A percentile compares a stretch with the other conserved stretches of the same genome.
phyloP scores from a whole-genome alignment of 2,797 vertebrate species.

The Pseudocheirus occidentalis region DNA sequence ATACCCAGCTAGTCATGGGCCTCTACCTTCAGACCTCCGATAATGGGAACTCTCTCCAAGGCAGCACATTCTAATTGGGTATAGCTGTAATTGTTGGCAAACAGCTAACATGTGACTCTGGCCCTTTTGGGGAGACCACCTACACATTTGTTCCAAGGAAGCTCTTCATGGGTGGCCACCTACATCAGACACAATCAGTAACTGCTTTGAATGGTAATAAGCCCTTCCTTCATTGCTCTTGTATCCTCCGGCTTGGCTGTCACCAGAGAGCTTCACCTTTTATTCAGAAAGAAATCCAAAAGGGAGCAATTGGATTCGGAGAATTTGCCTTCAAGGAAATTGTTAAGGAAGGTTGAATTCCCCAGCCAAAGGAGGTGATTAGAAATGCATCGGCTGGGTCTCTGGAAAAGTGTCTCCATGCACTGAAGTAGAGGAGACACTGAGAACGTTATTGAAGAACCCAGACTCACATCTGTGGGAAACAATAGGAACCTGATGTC shows the following conservation, averaged over 20 bases:
- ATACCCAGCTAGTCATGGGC: neutral
- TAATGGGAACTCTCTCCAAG: neutral
- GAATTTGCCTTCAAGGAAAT: constrained; percentile 20
- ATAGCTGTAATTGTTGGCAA: neutral
- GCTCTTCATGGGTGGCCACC: neutral
- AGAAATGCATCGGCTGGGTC: constrained; percentile 1
- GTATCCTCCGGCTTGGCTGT: neutral
- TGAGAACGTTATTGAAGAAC: constrained; percentile 5
- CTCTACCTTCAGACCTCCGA: neutral
- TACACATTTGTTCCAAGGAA: neutral
- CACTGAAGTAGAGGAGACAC: constrained; percentile 7
- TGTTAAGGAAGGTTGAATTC: neutral
- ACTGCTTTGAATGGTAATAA: neutral
- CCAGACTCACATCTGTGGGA: constrained; percentile 24
- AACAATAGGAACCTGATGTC: neutral
- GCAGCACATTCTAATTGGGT: neutral
- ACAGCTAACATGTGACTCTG: neutral
- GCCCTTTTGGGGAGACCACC: neutral
- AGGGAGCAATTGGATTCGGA: constrained; percentile 1
- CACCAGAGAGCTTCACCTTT: neutral
- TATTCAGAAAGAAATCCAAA: constrained; percentile 25
- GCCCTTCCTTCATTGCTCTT: neutral
- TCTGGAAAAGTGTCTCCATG: constrained; percentile 11
- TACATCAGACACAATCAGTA: neutral
- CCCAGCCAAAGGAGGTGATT: neutral